Evolutionary conservation across 2,888 invertebrate species (phyloP).

Genomic region (Drepana falcataria): DNA sequence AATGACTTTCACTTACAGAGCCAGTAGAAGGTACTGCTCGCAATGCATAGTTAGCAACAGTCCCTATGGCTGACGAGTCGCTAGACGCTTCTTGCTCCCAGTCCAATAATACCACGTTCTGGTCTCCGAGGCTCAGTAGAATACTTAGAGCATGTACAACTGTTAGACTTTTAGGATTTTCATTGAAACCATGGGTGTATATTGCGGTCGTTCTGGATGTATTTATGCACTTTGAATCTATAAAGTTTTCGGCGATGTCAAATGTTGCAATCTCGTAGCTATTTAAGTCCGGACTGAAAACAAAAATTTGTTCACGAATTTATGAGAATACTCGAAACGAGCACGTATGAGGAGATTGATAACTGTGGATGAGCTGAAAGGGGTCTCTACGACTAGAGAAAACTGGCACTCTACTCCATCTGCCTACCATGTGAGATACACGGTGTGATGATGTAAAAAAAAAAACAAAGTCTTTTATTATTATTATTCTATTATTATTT

Average conservation of each 20-base stretch:
- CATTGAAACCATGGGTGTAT: conserved; percentile 9
- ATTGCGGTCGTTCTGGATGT: conserved; percentile 3
- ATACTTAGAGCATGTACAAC: conserved; percentile 4
- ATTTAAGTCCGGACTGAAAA: conserved; percentile 3
- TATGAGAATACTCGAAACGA: no score
- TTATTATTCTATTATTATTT: no score
- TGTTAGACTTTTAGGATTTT: not conserved
- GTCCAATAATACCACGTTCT: conserved; percentile 12
- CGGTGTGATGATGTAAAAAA: no score
- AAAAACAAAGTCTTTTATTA: no score
- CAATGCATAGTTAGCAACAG: conserved; percentile 5
- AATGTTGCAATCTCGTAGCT: conserved; percentile 1
- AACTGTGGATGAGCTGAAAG: no score
- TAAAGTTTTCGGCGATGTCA: not conserved
- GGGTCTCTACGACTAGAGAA: no score
- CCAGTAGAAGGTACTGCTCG: conserved; percentile 7
- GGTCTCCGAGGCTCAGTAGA: not conserved
- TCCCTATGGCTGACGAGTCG: not conserved
- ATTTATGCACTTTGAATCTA: not conserved
- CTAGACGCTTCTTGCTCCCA: conserved; percentile 16
- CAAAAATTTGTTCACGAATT: not conserved
- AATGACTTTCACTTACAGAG: conserved; percentile 6
- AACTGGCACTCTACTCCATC: no score
- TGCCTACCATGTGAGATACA: no score
- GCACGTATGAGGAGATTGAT: no score